These are phyloP conservation scores for Iselma pallidipennis DNA, from an alignment of 2,888 invertebrate genomes.

Conservation along the genomic window DNA sequence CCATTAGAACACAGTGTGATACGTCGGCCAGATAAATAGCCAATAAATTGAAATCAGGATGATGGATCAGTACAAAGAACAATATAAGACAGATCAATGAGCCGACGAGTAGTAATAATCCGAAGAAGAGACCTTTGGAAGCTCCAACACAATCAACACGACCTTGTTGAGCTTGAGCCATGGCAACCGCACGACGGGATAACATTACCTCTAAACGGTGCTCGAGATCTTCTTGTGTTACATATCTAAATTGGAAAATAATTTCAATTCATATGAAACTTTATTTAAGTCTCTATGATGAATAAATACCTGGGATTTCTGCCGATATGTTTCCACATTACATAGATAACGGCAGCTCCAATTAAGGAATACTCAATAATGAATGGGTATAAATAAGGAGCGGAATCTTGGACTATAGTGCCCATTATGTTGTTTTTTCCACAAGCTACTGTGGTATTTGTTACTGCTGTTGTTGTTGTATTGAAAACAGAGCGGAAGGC, in stretches of 20 bases:
- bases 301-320: conserved; percentile 74
- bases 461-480: conserved; percentile 56
- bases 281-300: not conserved
- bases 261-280: conserved; percentile 4
- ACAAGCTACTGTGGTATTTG: conserved; percentile 57
- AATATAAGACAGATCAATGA: conserved; percentile 91
- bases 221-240: conserved; percentile 82
- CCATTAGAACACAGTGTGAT: conserved; percentile 87
- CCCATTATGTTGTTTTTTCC: conserved; percentile 90
- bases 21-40: conserved; percentile 91
- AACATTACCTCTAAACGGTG: conserved; percentile 87
- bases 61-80: conserved; percentile 92
- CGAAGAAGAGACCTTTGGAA: conserved; percentile 91
- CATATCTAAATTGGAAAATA: conserved; percentile 58
- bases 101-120: conserved; percentile 84
- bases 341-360: conserved; percentile 92
- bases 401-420: conserved; percentile 87
- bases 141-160: conserved; percentile 94
- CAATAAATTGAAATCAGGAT: conserved; percentile 78
- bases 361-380: conserved; percentile 95
- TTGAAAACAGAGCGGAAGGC: conserved; percentile 41
- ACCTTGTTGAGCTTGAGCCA: conserved; percentile 82
- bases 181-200: conserved; percentile 81
- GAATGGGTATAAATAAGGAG: conserved; percentile 94
- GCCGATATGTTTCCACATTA: conserved; percentile 96